Conservation (phyloP, 1,140 invertebrate species). For the Rhopalosiphum padi region DNA sequence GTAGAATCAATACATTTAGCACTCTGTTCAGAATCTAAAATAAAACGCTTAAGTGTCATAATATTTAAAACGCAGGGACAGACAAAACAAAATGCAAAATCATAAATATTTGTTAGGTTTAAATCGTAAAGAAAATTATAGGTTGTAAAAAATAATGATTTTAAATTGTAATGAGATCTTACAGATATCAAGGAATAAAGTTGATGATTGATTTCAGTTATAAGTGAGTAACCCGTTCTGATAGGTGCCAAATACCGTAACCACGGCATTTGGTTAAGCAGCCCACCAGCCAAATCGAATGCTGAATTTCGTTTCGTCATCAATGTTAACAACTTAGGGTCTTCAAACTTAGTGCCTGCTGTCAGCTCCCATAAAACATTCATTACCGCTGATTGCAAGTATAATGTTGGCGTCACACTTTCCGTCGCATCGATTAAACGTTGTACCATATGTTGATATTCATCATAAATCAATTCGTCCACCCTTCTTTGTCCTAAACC, state of each 20-base stretch:
- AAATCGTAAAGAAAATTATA: background rate
- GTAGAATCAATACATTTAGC: too few relatives aligned
- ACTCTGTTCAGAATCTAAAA: too few relatives aligned
- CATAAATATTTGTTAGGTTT: background rate
- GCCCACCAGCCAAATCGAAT: conserved; percentile 76
- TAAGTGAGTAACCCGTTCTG: conserved; percentile 72
- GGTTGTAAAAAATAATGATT: background rate
- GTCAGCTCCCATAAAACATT: conserved; percentile 79
- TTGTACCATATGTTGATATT: conserved; percentile 67
- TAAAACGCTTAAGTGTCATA: background rate
- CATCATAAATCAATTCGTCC: conserved; percentile 74
- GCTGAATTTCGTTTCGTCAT: conserved; percentile 70
- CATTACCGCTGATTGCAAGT: conserved; percentile 67
- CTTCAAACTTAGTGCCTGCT: conserved; percentile 69
- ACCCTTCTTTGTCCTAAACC: conserved; percentile 79
- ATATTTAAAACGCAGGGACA: background rate
- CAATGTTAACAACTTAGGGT: conserved; percentile 67
- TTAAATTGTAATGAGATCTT: conserved; percentile 35
- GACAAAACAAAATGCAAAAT: conserved; percentile 28
- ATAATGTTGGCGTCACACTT: conserved; percentile 62
- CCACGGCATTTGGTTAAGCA: conserved; percentile 74
- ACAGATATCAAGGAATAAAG: conserved; percentile 69
- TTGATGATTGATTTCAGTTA: conserved; percentile 71
- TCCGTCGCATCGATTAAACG: conserved; percentile 63
- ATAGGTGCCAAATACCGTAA: conserved; percentile 73